Evolutionary conservation across 2,888 invertebrate species (phyloP).

Genomic region (Drosophila cracens): DNA sequence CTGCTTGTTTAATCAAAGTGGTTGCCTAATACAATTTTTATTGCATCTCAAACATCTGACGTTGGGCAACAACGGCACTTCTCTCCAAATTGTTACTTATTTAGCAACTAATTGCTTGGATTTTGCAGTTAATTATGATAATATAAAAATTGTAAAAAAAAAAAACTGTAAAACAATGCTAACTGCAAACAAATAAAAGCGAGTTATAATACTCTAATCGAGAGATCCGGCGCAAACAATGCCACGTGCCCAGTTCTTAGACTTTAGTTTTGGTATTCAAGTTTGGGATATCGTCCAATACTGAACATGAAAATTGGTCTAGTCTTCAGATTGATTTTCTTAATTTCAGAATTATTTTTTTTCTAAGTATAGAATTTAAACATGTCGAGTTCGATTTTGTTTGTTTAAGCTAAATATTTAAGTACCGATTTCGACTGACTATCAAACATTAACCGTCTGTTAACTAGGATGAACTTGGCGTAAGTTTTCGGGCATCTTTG

Average conservation of each 20-base stretch:
- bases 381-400: neutral
- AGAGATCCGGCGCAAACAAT: neutral
- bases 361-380: neutral
- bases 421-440: conserved; percentile 5
- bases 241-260: neutral
- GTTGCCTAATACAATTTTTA: conserved; percentile 3
- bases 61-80: neutral
- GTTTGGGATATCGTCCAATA: neutral
- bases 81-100: neutral
- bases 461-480: conserved; percentile 4
- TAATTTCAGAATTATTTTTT: neutral
- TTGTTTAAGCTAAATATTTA: neutral
- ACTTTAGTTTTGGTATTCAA: neutral
- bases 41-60: neutral
- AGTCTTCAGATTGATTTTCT: neutral
- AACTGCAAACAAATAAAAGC: neutral
- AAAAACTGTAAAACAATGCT: neutral
- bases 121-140: neutral
- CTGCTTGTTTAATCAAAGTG: conserved; percentile 25
- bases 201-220: neutral
- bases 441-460: conserved; percentile 6
- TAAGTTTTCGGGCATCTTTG: neutral
- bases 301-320: neutral
- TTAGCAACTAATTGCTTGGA: neutral
- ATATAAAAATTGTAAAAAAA: neutral